These are phyloP conservation scores for Drosophila bocqueti DNA, from an alignment of 1,140 invertebrate genomes.

Conservation along the genomic window DNA sequence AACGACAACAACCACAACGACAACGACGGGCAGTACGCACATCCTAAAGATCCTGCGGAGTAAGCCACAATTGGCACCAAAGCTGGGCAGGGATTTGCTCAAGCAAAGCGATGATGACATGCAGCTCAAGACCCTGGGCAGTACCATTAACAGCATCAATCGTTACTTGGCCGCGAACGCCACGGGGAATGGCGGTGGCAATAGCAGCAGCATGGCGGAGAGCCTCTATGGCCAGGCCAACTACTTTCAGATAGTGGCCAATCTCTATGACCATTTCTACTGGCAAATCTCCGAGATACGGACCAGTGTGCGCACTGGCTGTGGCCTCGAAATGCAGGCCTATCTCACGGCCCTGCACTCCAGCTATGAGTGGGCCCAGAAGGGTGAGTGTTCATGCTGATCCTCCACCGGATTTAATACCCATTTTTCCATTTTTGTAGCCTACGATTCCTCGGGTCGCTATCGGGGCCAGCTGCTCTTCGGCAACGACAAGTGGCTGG, in stretches of 20 bases:
- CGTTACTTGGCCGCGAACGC: slow-evolving; percentile 54
- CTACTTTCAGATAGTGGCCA: slow-evolving; percentile 80
- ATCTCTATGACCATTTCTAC: slow-evolving; percentile 83
- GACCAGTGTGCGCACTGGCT: slow-evolving; percentile 69
- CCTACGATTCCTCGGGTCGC: slow-evolving; percentile 92
- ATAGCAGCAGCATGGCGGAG: slow-evolving; percentile 51
- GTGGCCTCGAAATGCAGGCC: slow-evolving; percentile 77
- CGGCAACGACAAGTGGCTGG: slow-evolving; percentile 93
- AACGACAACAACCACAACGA: slow-evolving; percentile 4
- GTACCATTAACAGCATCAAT: slow-evolving; percentile 76
- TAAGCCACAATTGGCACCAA: slow-evolving; percentile 52
- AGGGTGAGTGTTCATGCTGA: slow-evolving; percentile 51
- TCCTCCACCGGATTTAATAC: background rate
- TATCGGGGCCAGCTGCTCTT: slow-evolving; percentile 92
- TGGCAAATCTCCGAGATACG: slow-evolving; percentile 80
- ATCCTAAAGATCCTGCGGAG: slow-evolving; percentile 75
- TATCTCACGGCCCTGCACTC: slow-evolving; percentile 78
- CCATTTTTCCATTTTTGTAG: slow-evolving; percentile 82
- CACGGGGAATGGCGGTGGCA: slow-evolving; percentile 7
- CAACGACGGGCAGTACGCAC: slow-evolving; percentile 60
- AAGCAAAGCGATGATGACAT: slow-evolving; percentile 71
- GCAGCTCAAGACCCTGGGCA: slow-evolving; percentile 65
- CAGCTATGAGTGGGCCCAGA: slow-evolving; percentile 79
- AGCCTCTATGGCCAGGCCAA: slow-evolving; percentile 70
- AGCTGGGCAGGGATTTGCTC: slow-evolving; percentile 69